Evolutionary conservation across 2,888 invertebrate genomes (phyloP).

Genomic region (Crossocerus cetratus): DNA sequence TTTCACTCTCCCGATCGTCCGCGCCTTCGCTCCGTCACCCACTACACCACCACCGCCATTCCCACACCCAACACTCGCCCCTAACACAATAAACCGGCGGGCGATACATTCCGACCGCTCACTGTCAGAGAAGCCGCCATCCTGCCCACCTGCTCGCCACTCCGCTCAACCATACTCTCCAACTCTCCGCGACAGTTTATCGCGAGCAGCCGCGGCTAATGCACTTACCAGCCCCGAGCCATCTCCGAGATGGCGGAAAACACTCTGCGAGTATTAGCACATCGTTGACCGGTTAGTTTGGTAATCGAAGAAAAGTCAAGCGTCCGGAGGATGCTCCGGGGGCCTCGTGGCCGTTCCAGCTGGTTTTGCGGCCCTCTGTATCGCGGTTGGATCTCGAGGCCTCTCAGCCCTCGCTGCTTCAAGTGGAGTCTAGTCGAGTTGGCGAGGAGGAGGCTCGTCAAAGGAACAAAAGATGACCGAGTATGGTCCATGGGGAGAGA

Average conservation of each 20-base stretch:
- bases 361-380: no score
- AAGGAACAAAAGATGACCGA: constrained; percentile 23
- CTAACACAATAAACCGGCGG: background rate
- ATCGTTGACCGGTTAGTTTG: no score
- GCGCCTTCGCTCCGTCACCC: background rate
- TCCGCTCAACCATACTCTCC: background rate
- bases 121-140: background rate
- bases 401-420: background rate
- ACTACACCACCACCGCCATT: background rate
- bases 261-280: no score
- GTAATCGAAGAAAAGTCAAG: no score
- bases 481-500: background rate
- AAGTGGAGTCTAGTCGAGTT: constrained; percentile 5
- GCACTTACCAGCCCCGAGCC: no score
- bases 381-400: no score
- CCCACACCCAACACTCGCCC: background rate
- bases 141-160: background rate
- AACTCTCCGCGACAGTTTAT: background rate
- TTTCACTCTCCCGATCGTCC: background rate
- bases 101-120: background rate
- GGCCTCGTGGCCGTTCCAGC: no score
- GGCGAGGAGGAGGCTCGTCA: constrained; percentile 3
- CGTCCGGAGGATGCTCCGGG: no score
- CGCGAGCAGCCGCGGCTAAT: no score
- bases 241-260: no score